Base-by-base conservation (phyloP, 2,888 invertebrate species). In the Patella ulyssiponensis region DNA sequence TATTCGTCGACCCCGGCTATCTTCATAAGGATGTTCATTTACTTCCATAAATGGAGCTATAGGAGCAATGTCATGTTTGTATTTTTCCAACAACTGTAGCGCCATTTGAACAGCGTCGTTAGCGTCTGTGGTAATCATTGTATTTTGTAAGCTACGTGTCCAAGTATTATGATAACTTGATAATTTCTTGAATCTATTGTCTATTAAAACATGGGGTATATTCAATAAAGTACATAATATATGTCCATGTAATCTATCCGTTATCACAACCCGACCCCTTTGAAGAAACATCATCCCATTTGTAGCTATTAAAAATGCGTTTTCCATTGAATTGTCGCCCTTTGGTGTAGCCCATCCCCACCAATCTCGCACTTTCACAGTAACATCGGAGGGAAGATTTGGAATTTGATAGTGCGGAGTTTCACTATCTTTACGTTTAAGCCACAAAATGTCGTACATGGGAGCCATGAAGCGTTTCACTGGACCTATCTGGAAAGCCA, bases 191-290 rank as follows among this genome's bases (percentile, higher is more conserved):
- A 71, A 69, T 44, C 69, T 75, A 71, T 81, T 79, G 72, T 82
- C 80, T 58, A 82, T 78, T 27, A 80, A 75, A 12, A 82, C 80
- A 64, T 80, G 82, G 12, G 82, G 82, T n/a, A 80, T 80, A 52
- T 77, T 53, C 15, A 79, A 69, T 14, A 81, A 73, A 7, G 76
- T 73, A 58, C 64, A 76, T 15, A 81, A 54, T 70, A 82, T 79
- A 73, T 83, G 83, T n/a, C 83, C 83, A 71, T 83, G 83, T 3
- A 82, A 76, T 14, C 82, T 70, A 58, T 83, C 83, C 1, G 84
- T 84, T 51, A 83, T 75, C 14, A 82, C 78, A 33, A 84, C 80
- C 3, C 82, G 76, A 3, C 84, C 84, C 20, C 83, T 70, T 75
- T 80, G 82, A 11, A 82, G 75, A 58, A 83, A 83, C 64, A 73